These are phyloP conservation scores for Oligia strigilis DNA, from an alignment of 2,888 invertebrate species.

Conservation along the genomic window DNA sequence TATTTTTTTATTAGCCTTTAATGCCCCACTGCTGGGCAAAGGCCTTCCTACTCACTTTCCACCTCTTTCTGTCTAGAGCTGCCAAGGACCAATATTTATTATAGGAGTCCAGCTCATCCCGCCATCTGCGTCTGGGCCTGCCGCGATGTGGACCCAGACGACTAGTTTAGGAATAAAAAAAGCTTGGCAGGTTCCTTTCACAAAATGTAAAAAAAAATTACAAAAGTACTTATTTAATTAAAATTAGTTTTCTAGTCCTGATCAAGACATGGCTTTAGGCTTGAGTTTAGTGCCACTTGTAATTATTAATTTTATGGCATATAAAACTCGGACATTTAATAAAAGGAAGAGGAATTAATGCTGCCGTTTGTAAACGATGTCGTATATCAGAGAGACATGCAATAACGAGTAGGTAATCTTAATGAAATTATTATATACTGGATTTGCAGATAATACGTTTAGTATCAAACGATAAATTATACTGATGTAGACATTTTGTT, in stretches of 20 bases:
- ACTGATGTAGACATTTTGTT: not conserved
- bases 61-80: too few relatives aligned
- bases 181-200: too few relatives aligned
- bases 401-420: conserved; percentile 16
- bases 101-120: too few relatives aligned
- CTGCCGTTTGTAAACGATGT: conserved; percentile 30
- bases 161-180: too few relatives aligned
- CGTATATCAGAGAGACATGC: conserved; percentile 31
- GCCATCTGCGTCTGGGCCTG: too few relatives aligned
- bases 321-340: conserved; percentile 37
- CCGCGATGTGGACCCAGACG: too few relatives aligned
- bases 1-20: too few relatives aligned
- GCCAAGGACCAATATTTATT: too few relatives aligned
- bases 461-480: conserved; percentile 1
- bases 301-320: conserved; percentile 37
- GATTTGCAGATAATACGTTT: not conserved
- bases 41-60: too few relatives aligned
- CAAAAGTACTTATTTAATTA: not conserved
- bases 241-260: not conserved
- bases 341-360: conserved; percentile 25
- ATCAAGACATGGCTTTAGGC: conserved; percentile 8
- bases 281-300: conserved; percentile 9
- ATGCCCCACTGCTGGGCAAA: too few relatives aligned
- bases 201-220: not conserved
- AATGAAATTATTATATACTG: conserved; percentile 24